Evolutionary conservation across 35 echinoderm and acorn worm genomes (phyloP), one percentile per base, ranked within the genome.

Genomic region (Ophiothrix spiculata): DNA sequence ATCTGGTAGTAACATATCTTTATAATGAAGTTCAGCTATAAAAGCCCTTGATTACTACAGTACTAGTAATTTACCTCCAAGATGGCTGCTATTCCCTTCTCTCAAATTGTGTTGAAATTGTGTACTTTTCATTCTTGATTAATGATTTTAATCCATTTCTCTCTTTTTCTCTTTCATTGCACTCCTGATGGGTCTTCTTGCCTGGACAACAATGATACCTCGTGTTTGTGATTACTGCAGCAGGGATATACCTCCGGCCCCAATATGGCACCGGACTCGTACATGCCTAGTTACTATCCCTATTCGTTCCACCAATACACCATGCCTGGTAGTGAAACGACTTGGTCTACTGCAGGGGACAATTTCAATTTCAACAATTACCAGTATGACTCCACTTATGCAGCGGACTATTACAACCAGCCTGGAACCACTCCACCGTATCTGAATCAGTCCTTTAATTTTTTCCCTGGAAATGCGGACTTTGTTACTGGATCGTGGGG

Each of bases 391-490:
- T 87, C 74, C 69, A 89, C 76, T 69, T 92, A 92, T 86, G 77
- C 94, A 33, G 79, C 86, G 64, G 91, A 94, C 81, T 99, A 94
- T 69, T 99, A 99, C 83, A 99, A 93, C 74, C 96, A 99, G 56
- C 96, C 96, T 32, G 96, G 96, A 1, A 99, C 96, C 2, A 99
- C 96, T 15, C 96, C 96, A 38, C 96, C 96, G 0, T 99, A 99
- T 79, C 80, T 99, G 35, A 93, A 87, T 74, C 96, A 99, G 90
- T 85, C 86, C 21, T 99, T 99, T 75, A 97, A 97, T 82, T 94
- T 99, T 79, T 99, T 99, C 86, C 96, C 96, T 75, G 89, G 92
- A 40, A 99, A 94, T 94, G 89, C 96, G 39, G 92, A 99, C 96
- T 99, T 94, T 89, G 87, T 85, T 31, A 87, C 91, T 32, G 94